Percentiles rank a stretch among this genome's conserved stretches.
phyloP scores from a whole-genome alignment of 2,113 vertebrate genomes.

The Dissostichus mawsoni region DNA sequence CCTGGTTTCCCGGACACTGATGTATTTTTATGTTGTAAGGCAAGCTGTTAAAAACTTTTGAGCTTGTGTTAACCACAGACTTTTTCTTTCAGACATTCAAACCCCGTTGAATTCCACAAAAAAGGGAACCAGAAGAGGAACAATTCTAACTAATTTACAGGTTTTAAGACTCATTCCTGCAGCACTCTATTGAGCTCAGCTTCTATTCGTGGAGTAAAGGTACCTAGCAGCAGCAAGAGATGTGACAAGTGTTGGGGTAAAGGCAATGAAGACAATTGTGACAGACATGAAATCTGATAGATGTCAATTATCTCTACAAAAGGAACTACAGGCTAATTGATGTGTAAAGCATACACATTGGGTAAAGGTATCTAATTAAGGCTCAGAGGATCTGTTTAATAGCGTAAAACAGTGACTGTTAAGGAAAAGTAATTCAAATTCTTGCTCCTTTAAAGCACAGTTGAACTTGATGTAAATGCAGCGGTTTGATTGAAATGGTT shows the following conservation, averaged over 20 bases:
- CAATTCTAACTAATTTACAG: too few species aligned
- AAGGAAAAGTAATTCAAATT: background rate
- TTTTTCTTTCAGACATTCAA: too few species aligned
- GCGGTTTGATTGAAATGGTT: background rate
- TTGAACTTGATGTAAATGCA: background rate
- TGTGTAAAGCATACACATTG: background rate
- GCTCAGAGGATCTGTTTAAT: background rate
- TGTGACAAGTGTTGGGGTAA: background rate
- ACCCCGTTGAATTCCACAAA: too few species aligned
- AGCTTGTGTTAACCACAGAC: too few species aligned
- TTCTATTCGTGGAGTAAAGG: background rate
- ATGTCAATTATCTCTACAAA: background rate
- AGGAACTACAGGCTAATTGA: background rate
- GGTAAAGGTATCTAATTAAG: background rate
- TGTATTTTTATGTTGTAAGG: too few species aligned
- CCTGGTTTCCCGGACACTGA: too few species aligned
- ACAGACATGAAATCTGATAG: background rate
- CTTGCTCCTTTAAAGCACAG: background rate
- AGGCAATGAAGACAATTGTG: background rate
- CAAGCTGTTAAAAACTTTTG: too few species aligned
- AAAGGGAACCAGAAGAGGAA: too few species aligned
- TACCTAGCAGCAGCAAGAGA: background rate
- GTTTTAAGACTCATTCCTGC: too few species aligned
- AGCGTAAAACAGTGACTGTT: background rate
- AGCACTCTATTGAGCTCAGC: background rate